These are phyloP conservation scores for Himantopus leucocephalus DNA, from an alignment of 2,113 vertebrate genomes.

Conservation along the genomic window DNA sequence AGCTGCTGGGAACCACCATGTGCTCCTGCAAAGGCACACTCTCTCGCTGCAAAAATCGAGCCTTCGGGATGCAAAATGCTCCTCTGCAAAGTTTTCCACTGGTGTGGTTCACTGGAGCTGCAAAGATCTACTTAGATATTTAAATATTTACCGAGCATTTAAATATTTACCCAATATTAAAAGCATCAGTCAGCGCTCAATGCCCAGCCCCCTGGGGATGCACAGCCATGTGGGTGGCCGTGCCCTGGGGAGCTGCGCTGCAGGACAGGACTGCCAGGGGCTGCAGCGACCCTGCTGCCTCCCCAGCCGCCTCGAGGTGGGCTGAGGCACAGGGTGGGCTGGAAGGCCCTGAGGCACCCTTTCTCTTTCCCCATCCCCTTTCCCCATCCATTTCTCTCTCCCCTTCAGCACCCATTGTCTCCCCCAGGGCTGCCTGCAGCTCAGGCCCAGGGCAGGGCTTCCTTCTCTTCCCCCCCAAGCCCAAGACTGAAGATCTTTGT, in stretches of 20 bases:
- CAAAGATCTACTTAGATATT: background rate
- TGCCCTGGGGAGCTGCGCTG: background rate
- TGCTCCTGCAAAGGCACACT: background rate
- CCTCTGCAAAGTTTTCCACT: background rate
- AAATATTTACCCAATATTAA: background rate
- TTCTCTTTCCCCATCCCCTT: background rate
- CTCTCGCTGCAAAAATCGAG: background rate
- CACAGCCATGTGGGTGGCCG: fast-evolving
- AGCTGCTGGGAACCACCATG: background rate
- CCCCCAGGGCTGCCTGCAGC: background rate
- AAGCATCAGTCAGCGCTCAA: background rate
- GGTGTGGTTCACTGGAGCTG: background rate
- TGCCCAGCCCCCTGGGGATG: background rate
- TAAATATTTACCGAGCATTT: background rate
- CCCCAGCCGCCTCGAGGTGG: background rate
- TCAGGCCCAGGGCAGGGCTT: background rate
- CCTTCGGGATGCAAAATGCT: background rate
- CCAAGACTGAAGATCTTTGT: background rate
- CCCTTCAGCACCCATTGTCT: background rate
- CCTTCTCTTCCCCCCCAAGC: background rate
- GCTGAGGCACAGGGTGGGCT: background rate
- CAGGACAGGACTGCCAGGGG: background rate
- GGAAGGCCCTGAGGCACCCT: background rate
- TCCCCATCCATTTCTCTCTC: background rate
- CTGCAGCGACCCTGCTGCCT: background rate